Conservation (phyloP, 1,140 invertebrate genomes). For the Hesperophylax magnus region DNA sequence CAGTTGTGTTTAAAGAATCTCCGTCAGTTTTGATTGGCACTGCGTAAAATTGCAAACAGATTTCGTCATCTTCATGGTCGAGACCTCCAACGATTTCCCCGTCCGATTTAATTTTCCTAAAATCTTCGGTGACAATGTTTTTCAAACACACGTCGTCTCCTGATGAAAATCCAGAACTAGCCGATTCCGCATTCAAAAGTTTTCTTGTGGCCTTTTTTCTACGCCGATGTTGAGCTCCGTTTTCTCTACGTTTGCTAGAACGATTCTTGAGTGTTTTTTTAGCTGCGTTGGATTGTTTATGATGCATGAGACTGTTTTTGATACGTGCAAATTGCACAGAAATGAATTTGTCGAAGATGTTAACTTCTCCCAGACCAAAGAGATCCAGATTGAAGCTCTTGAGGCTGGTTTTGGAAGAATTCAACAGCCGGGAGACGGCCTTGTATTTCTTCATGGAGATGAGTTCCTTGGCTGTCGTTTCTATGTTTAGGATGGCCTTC, state of each 20-base stretch:
- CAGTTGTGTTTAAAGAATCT: background rate
- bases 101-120: background rate
- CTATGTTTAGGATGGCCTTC: constrained; percentile 11
- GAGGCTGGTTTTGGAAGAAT: background rate
- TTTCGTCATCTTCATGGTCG: background rate
- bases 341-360: constrained; percentile 17
- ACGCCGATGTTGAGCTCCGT: background rate
- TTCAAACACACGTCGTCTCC: constrained; percentile 17
- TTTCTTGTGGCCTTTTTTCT: background rate
- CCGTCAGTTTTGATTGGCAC: constrained; percentile 2
- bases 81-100: background rate
- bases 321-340: background rate
- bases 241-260: background rate
- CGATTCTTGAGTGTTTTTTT: background rate
- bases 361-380: constrained; percentile 7
- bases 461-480: constrained; percentile 1
- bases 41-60: constrained; percentile 30
- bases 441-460: constrained; percentile 32
- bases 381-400: constrained; percentile 4
- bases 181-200: background rate
- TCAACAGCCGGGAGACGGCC: background rate
- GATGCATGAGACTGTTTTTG: background rate
- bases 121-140: background rate
- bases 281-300: background rate
- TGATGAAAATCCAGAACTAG: constrained; percentile 1